Evolutionary conservation across 2,113 vertebrate genomes (phyloP), one percentile per base, ranked within the genome.

Genomic region (Scytalopus superciliaris): DNA sequence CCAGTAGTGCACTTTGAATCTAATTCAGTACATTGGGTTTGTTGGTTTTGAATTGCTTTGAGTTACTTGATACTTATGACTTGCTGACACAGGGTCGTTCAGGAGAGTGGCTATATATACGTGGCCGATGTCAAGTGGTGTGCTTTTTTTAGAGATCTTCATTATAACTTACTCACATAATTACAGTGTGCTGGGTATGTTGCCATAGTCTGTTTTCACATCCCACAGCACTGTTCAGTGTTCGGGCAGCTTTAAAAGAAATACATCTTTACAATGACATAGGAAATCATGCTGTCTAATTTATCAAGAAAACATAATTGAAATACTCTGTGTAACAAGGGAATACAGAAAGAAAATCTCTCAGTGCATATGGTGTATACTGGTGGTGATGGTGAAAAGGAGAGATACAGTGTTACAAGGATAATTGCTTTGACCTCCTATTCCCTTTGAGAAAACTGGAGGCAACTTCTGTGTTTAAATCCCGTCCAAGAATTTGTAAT

Each of bases 41-140:
- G 92, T 95, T 96, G 96, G 96, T 95, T 96, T 96, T 96, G 86
- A 96, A 89, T 96, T 96, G 90, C 96, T 97, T 96, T 93, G 86
- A 79, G 93, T 94, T 91, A 95, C 79, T 95, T 91, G 94, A 96
- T 96, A 86, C 89, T 93, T 93, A 12, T 3, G 72, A 95, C 92
- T 96, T 95, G 88, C 92, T 95, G 95, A 95, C 93, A 90, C 45
- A 81, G 73, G 68, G 84, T 91, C 17, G 2, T 85, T 90, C 77
- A 89, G 92, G 83, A 94, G 52, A 86, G 68, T 40, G 50, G 53
- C 84, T 91, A 94, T 94, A 88, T 91, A 88, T 89, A 95, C 30
- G 85, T 85, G 85, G 60, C 62, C 9, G 1, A 80, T 91, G 92
- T 93, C 92, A 95, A 95, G 45, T 94, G 93, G 40, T 76, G 47